Evolutionary conservation across 2,797 vertebrate species (phyloP).

Genomic region (Mormyrops boulengeri): DNA sequence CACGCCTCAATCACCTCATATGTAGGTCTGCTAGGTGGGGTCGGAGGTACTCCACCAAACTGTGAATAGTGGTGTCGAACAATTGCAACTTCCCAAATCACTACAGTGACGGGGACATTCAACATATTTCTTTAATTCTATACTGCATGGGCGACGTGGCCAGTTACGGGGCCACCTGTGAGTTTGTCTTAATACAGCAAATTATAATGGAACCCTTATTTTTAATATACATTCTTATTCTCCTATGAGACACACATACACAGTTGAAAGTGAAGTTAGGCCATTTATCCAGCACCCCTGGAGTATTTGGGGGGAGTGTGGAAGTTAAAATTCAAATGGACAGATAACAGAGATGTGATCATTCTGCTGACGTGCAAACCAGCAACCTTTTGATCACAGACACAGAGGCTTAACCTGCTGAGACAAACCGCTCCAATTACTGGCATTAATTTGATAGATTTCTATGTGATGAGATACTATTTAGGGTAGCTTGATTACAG

Average conservation of each 20-base stretch:
- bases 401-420: neutral
- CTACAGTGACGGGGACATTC: no score
- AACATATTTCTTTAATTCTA: no score
- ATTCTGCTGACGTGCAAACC: neutral
- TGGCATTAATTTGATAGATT: neutral
- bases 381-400: neutral
- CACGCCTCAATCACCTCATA: no score
- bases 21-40: no score
- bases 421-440: neutral
- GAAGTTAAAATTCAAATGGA: neutral
- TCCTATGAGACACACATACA: neutral
- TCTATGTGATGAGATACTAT: neutral
- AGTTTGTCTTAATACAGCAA: no score
- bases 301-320: neutral
- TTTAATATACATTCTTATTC: neutral
- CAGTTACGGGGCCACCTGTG: no score
- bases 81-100: no score
- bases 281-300: neutral
- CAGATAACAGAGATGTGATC: neutral
- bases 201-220: neutral
- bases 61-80: no score
- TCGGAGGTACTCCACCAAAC: no score
- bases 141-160: no score
- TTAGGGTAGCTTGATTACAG: neutral
- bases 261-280: neutral